Evolutionary conservation across 2,797 vertebrate species (phyloP).

Genomic region (Takifugu rubripes): DNA sequence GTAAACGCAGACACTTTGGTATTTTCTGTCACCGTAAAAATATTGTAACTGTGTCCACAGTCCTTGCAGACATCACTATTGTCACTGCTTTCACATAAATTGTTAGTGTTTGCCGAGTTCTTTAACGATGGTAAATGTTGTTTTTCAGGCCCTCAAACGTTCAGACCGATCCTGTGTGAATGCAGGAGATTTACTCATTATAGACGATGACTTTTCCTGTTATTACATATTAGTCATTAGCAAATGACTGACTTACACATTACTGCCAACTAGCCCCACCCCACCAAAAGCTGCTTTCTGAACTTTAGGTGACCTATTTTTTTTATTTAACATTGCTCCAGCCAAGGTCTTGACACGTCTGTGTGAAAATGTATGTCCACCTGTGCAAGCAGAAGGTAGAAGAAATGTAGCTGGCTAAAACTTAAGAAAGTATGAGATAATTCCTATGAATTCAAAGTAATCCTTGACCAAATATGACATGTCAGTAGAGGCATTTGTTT

Average conservation of each 20-base stretch:
- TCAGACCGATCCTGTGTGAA: not conserved
- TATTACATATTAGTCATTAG: constrained; percentile 14
- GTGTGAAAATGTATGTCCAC: no score
- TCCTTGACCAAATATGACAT: not conserved
- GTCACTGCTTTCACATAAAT: not conserved
- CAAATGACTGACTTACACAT: constrained; percentile 45
- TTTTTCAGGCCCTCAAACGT: not conserved
- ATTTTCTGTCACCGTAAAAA: constrained; percentile 8
- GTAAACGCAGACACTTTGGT: constrained; percentile 12
- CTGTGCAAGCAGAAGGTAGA: no score
- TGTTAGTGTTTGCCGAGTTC: not conserved
- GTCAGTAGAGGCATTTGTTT: constrained; percentile 1
- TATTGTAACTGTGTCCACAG: not conserved
- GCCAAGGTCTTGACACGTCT: no score
- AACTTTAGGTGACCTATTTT: constrained; percentile 7
- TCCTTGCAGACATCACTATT: not conserved
- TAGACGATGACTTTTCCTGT: not conserved
- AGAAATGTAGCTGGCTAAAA: no score
- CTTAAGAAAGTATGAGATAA: no score
- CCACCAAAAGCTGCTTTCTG: not conserved
- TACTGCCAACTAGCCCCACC: constrained; percentile 14
- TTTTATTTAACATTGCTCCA: not conserved
- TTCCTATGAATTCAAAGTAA: constrained; percentile 4
- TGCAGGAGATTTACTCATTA: not conserved
- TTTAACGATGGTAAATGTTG: not conserved